phyloP scores from a whole-genome alignment of 1,140 invertebrate genomes.

The Adelges cooleyi region DNA sequence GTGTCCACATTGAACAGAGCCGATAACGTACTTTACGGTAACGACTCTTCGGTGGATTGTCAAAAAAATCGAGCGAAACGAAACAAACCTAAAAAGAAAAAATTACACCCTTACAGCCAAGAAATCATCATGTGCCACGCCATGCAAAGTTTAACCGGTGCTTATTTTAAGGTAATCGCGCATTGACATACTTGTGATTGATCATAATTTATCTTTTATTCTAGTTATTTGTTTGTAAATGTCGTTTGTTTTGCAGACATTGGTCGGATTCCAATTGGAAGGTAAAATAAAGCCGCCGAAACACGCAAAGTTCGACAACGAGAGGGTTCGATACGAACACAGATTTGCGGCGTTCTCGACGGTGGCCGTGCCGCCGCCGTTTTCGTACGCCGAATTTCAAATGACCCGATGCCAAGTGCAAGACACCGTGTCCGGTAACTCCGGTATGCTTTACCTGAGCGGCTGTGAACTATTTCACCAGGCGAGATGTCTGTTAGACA shows the following conservation, averaged over 20 bases:
- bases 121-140: slow-evolving; percentile 82
- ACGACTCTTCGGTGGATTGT: slow-evolving; percentile 48
- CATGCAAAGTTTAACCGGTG: slow-evolving; percentile 84
- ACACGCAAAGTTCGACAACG: slow-evolving; percentile 80
- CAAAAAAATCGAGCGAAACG: slow-evolving; percentile 36
- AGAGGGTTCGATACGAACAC: slow-evolving; percentile 87
- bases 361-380: slow-evolving; percentile 77
- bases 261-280: slow-evolving; percentile 59
- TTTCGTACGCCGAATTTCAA: slow-evolving; percentile 73
- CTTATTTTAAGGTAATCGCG: slow-evolving; percentile 81
- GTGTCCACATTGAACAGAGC: slow-evolving; percentile 80
- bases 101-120: slow-evolving; percentile 60
- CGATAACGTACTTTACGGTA: slow-evolving; percentile 64
- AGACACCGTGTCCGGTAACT: slow-evolving; percentile 32
- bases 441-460: slow-evolving; percentile 55
- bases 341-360: slow-evolving; percentile 79
- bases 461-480: slow-evolving; percentile 86
- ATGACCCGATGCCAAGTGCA: slow-evolving; percentile 49
- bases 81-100: slow-evolving; percentile 55
- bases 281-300: slow-evolving; percentile 56
- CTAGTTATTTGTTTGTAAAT: neutral
- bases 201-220: no score
- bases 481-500: slow-evolving; percentile 72
- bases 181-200: no score
- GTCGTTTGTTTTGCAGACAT: slow-evolving; percentile 44